Conservation (phyloP, 2,888 invertebrate species). For the Zeuzera pyrina region DNA sequence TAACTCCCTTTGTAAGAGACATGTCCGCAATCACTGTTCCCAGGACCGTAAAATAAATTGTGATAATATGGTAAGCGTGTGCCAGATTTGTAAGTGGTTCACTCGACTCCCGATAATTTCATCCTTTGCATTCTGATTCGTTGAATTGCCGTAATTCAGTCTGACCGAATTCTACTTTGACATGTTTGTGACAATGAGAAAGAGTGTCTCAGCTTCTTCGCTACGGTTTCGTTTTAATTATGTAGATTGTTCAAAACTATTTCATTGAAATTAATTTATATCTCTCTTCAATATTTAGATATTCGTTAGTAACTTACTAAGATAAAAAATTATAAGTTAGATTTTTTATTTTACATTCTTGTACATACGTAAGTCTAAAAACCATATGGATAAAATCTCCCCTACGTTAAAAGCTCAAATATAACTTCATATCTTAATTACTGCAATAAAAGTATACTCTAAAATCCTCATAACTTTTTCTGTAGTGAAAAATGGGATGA, state of each 20-base stretch:
- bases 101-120: slow-evolving; percentile 40
- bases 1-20: slow-evolving; percentile 22
- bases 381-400: background rate
- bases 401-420: slow-evolving; percentile 54
- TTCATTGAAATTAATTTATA: too few relatives aligned
- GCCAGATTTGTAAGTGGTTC: slow-evolving; percentile 36
- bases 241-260: too few relatives aligned
- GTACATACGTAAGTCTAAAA: background rate
- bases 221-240: too few relatives aligned
- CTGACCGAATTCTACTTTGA: slow-evolving; percentile 29
- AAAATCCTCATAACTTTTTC: slow-evolving; percentile 56
- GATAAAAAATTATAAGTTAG: too few relatives aligned
- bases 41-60: slow-evolving; percentile 43
- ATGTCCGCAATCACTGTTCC: slow-evolving; percentile 35
- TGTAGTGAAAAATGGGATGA: slow-evolving; percentile 47
- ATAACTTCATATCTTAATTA: slow-evolving; percentile 63
- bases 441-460: slow-evolving; percentile 59
- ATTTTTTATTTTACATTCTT: background rate
- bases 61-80: slow-evolving; percentile 44
- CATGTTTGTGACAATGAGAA: slow-evolving; percentile 33
- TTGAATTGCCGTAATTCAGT: slow-evolving; percentile 24
- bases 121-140: slow-evolving; percentile 46
- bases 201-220: slow-evolving; percentile 20
- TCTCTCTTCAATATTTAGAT: too few relatives aligned
- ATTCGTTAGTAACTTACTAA: too few relatives aligned